Evolutionary conservation across 2,888 invertebrate species (phyloP).

Genomic region (Entomobrya multifasciata): DNA sequence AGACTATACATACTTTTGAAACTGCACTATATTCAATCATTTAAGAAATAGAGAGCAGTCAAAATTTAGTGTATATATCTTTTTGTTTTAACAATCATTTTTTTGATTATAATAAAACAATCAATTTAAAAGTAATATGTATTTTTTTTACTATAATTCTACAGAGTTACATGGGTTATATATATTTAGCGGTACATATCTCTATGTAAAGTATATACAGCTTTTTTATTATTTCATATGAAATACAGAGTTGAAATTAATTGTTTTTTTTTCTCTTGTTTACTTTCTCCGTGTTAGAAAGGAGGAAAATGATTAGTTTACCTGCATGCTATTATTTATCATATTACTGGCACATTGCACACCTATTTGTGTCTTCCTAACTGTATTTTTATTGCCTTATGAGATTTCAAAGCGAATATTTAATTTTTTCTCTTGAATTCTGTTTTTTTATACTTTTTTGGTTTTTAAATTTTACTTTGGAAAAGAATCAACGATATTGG

Average conservation of each 20-base stretch:
- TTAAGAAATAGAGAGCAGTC: conserved; percentile 7
- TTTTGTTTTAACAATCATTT: conserved; percentile 20
- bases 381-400: neutral
- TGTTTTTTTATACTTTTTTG: neutral
- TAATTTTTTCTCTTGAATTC: neutral
- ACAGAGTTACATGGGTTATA: conserved; percentile 24
- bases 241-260: conserved; percentile 7
- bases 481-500: too few relatives aligned
- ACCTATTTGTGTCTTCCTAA: too few relatives aligned
- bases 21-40: conserved; percentile 20
- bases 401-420: neutral
- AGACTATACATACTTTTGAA: conserved; percentile 16
- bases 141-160: conserved; percentile 1
- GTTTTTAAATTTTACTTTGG: too few relatives aligned
- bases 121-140: conserved; percentile 3
- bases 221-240: neutral
- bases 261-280: neutral
- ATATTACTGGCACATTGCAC: too few relatives aligned
- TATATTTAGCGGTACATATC: neutral
- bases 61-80: neutral
- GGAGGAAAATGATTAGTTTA: neutral
- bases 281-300: neutral
- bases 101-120: conserved; percentile 8
- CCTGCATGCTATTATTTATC: neutral
- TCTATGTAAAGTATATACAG: neutral